phyloP scores from a whole-genome alignment of 2,888 invertebrate genomes.

The Melanostoma scalare region DNA sequence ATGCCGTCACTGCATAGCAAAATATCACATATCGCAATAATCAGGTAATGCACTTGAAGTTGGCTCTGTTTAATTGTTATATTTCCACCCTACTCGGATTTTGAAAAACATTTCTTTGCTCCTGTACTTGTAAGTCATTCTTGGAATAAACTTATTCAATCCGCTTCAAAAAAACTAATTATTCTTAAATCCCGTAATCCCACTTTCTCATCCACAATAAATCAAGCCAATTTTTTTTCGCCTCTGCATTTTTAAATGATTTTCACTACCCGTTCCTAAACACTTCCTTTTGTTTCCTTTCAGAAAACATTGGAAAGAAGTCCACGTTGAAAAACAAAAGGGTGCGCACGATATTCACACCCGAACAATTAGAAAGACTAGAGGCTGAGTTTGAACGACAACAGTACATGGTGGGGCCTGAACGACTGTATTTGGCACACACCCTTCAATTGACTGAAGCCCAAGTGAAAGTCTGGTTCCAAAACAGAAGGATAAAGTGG shows the following conservation, averaged over 20 bases:
- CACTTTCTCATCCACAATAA: too few relatives aligned
- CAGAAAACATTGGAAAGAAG: slow-evolving; percentile 81
- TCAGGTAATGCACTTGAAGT: too few relatives aligned
- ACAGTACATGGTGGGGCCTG: slow-evolving; percentile 99
- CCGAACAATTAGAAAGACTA: slow-evolving; percentile 95
- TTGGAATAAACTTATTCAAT: slow-evolving; percentile 18
- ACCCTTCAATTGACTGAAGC: slow-evolving; percentile 81
- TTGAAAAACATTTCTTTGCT: too few relatives aligned
- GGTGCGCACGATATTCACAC: slow-evolving; percentile 97
- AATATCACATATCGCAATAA: too few relatives aligned
- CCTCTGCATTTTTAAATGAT: too few relatives aligned
- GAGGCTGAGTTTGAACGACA: slow-evolving; percentile 97
- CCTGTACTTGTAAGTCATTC: neutral
- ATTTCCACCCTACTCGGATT: too few relatives aligned
- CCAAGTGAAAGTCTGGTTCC: slow-evolving; percentile 95
- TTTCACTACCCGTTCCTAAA: neutral
- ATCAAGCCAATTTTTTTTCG: too few relatives aligned
- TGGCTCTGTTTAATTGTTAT: too few relatives aligned
- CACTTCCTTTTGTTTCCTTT: slow-evolving; percentile 62
- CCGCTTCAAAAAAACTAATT: neutral
- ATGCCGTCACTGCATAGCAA: too few relatives aligned
- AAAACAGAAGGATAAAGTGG: slow-evolving; percentile 95
- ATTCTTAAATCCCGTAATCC: neutral
- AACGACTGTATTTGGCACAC: slow-evolving; percentile 92
- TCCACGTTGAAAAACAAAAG: slow-evolving; percentile 88